Base-by-base conservation (phyloP, 2,797 vertebrate genomes). In the Hyperoplus lanceolatus region DNA sequence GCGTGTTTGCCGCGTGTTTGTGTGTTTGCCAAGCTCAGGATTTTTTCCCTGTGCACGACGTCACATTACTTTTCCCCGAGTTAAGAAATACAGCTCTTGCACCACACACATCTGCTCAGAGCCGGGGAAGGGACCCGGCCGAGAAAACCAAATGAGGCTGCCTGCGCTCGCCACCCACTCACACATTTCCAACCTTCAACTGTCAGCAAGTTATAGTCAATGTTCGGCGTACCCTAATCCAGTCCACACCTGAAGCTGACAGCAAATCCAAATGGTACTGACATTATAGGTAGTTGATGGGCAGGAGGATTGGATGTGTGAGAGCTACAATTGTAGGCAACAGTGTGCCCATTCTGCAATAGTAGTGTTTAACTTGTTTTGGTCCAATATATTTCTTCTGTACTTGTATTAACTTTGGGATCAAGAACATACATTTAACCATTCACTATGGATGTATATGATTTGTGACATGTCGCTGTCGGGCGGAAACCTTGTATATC, bases 11-110 rank as follows among this genome's bases (percentile, higher is more conserved):
- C 70, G 39, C 1, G 1, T 65, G 70, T 81, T 63, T 86, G 81
- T 80, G 82, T 83, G 82, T 87, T 87, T 87, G 87, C 86, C 90
- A 87, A 84, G 83, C 85, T 86, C 83, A 83, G 86, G 74, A 70
- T 70, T 84, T 92, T 89, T 29, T 29, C 29, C 55, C 80, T 70
- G 69, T 55, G 66, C 59, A 58, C 67, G 80, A 79, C 61, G 39
- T 89, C 83, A 72, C 83, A 90, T 91, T 85, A 86, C 80, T 91
- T 86, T 86, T 70, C 73, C 72, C 75, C 2, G 76, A 85, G 81
- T 86, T 78, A 82, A 84, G 73, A 87, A 90, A 90, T 87, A 80
- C 82, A 63, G 80, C 80, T 79, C 5, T 12, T 66, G 82, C 77
- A 21, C 39, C 6, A 62, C 80, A 85, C 85, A 89, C 86, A 89